A percentile compares a stretch with the other conserved stretches of the same genome.
These are phyloP conservation scores for Delia radicum DNA, from an alignment of 1,140 invertebrate species.

Conservation along the genomic window DNA sequence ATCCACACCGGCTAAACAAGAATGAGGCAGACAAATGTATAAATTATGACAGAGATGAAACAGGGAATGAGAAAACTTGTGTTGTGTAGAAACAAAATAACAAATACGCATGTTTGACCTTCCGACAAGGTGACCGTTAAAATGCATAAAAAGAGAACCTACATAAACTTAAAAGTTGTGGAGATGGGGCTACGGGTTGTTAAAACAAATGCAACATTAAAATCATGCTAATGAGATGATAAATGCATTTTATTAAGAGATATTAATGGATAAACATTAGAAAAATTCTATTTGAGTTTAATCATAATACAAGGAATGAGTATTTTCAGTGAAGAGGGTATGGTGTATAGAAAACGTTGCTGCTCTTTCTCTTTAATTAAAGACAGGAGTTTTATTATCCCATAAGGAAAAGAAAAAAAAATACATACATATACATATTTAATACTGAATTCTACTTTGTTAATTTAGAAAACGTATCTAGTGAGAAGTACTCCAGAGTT, in stretches of 20 bases:
- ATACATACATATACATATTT: too few species aligned
- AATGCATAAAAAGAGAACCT: neutral
- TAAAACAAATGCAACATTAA: too few species aligned
- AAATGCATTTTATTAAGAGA: neutral
- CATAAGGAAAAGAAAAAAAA: too few species aligned
- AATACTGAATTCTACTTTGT: neutral
- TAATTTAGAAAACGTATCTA: neutral
- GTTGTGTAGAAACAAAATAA: neutral
- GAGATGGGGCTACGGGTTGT: too few species aligned
- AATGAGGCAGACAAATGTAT: neutral
- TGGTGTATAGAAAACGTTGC: too few species aligned
- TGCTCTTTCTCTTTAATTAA: neutral
- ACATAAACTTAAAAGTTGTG: neutral
- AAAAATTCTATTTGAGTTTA: neutral
- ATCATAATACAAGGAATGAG: neutral
- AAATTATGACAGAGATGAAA: neutral
- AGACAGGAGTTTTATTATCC: neutral
- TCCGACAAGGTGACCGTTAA: conserved; percentile 63
- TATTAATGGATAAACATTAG: neutral
- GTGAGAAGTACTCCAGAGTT: conserved; percentile 12
- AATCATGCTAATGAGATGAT: neutral
- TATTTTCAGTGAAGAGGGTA: neutral
- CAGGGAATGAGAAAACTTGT: neutral
- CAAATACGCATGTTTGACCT: conserved; percentile 60
- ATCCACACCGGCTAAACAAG: neutral